phyloP scores from a whole-genome alignment of 1,140 invertebrate genomes.

The Caenorhabditis remanei region DNA sequence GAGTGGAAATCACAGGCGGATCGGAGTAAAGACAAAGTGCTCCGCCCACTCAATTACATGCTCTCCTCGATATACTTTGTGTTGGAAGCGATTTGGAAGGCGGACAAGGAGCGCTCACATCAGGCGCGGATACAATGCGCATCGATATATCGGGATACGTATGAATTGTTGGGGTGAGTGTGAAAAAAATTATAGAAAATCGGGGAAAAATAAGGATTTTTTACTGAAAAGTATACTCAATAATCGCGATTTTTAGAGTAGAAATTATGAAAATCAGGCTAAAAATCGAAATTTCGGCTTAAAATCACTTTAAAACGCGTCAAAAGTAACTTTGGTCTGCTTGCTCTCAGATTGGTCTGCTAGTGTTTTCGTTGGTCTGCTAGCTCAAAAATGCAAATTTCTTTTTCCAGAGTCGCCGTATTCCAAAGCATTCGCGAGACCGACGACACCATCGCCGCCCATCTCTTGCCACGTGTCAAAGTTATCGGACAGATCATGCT shows the following conservation, averaged over 20 bases:
- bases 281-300: no score
- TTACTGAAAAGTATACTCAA: no score
- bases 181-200: no score
- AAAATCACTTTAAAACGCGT: no score
- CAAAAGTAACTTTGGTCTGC: no score
- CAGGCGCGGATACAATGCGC: background rate
- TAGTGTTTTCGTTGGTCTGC: no score
- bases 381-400: background rate
- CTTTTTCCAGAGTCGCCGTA: background rate
- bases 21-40: background rate
- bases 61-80: conserved; percentile 3
- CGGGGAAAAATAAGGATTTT: background rate
- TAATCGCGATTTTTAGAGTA: no score
- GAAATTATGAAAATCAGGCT: no score
- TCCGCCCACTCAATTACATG: conserved; percentile 22
- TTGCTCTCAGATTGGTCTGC: no score
- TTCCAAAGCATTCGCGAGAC: background rate
- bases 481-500: conserved; percentile 16
- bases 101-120: background rate
- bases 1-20: conserved; percentile 26
- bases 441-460: background rate
- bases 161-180: conserved; percentile 1
- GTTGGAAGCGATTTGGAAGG: conserved; percentile 7
- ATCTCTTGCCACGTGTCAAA: conserved; percentile 43
- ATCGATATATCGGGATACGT: conserved; percentile 16